These are phyloP conservation scores for Melanotaenia trifasciata DNA, from an alignment of 2,797 vertebrate genomes.

Conservation along the genomic window DNA sequence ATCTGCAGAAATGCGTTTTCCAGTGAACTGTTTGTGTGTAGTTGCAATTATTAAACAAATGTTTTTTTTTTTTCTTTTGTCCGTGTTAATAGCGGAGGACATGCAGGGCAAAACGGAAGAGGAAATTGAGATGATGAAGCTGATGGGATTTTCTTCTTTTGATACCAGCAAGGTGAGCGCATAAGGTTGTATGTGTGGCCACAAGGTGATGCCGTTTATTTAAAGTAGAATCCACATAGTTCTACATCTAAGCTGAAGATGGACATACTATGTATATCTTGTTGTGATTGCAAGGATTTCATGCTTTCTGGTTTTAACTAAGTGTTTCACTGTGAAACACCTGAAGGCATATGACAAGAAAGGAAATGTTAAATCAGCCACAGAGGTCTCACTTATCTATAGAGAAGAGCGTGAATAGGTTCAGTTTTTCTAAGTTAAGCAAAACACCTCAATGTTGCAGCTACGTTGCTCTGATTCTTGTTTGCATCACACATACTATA, in stretches of 20 bases:
- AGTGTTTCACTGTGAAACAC: background rate
- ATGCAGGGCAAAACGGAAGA: conserved; percentile 96
- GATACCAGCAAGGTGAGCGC: conserved; percentile 90
- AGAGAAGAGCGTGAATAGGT: background rate
- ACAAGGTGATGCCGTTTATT: conserved; percentile 70
- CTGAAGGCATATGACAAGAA: background rate
- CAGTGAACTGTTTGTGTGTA: background rate
- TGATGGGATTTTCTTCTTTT: conserved; percentile 93
- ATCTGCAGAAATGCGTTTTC: background rate
- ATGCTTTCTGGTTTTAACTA: background rate
- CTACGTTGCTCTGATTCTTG: background rate
- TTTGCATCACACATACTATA: background rate
- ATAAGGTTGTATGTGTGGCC: conserved; percentile 42
- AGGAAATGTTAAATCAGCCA: background rate
- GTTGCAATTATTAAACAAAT: background rate
- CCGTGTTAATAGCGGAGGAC: conserved; percentile 86
- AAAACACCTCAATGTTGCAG: background rate
- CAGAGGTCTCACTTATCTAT: background rate
- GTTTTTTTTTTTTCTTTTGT: background rate
- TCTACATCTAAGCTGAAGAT: conserved; percentile 5
- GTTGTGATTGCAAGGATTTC: background rate
- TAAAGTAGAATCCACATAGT: background rate
- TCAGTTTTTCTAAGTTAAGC: too few relatives aligned
- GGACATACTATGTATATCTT: background rate
- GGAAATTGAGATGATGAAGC: conserved; percentile 99